Evolutionary conservation across 2,888 invertebrate species (phyloP).

Genomic region (Erebia aethiops): DNA sequence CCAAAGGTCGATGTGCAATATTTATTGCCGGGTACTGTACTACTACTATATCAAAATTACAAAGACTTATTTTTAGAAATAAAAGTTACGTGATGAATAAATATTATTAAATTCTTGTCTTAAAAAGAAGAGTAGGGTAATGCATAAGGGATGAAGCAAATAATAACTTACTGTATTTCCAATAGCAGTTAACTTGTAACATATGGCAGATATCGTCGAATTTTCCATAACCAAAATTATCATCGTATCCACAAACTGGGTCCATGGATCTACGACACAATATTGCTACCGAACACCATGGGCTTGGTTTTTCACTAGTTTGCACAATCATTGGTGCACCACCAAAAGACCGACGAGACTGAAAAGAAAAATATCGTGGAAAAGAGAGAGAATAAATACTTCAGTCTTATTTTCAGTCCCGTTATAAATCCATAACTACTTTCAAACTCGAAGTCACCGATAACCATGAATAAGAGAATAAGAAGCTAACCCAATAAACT

Average conservation of each 20-base stretch:
- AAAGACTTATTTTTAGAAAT: too few relatives aligned
- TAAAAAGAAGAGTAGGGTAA: too few relatives aligned
- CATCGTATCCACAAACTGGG: slow-evolving; percentile 64
- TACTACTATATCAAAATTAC: too few relatives aligned
- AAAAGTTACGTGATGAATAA: too few relatives aligned
- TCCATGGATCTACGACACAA: slow-evolving; percentile 51
- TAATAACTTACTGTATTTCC: slow-evolving; percentile 63
- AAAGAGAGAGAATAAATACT: slow-evolving; percentile 3
- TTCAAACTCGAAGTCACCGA: not conserved
- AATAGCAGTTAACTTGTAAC: slow-evolving; percentile 67
- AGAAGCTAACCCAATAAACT: not conserved
- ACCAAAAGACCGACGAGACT: slow-evolving; percentile 51
- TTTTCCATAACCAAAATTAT: slow-evolving; percentile 60
- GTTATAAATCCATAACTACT: not conserved
- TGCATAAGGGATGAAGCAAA: not conserved
- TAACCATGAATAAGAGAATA: not conserved
- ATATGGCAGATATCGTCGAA: slow-evolving; percentile 69
- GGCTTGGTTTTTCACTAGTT: slow-evolving; percentile 43
- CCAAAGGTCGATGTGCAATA: too few relatives aligned
- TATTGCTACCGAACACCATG: slow-evolving; percentile 61
- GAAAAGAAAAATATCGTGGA: slow-evolving; percentile 42
- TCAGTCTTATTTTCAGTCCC: not conserved
- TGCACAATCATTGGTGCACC: slow-evolving; percentile 38
- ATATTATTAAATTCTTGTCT: too few relatives aligned
- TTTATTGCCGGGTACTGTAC: too few relatives aligned